Evolutionary conservation across 1,140 invertebrate species (phyloP).

Genomic region (Drosophila triauraria): DNA sequence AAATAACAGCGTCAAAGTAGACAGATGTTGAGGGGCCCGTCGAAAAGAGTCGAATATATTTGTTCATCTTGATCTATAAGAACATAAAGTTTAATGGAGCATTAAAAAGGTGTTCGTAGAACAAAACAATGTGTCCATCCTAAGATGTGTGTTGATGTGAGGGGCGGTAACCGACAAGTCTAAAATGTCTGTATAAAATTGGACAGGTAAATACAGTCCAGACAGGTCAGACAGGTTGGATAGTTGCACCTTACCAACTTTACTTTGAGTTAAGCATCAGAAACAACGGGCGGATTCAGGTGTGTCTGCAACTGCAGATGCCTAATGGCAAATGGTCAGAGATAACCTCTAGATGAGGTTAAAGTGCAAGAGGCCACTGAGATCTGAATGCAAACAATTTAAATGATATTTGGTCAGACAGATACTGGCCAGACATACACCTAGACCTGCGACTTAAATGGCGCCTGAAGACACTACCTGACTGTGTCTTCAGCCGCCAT

Average conservation of each 20-base stretch:
- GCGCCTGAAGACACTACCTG: no score
- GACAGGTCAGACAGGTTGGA: slow-evolving; percentile 5
- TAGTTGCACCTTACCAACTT: background rate
- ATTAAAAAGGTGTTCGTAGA: slow-evolving; percentile 7
- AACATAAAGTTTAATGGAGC: slow-evolving; percentile 14
- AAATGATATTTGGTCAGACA: background rate
- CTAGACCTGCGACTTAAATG: no score
- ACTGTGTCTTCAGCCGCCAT: no score
- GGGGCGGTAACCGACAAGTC: background rate
- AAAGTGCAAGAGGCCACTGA: background rate
- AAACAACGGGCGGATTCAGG: background rate
- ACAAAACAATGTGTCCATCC: slow-evolving; percentile 5
- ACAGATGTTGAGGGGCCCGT: slow-evolving; percentile 5
- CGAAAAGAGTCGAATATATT: slow-evolving; percentile 3
- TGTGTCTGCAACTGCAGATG: slow-evolving; percentile 1
- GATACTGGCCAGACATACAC: no score
- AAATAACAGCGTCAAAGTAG: background rate
- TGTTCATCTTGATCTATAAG: slow-evolving; percentile 16
- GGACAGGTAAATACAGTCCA: background rate
- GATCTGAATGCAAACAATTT: background rate
- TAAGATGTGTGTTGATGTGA: background rate
- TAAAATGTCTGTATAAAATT: slow-evolving; percentile 11
- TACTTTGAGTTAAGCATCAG: background rate
- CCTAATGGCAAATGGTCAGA: slow-evolving; percentile 9
- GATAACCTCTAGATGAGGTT: background rate